Evolutionary conservation across 2,113 vertebrate species (phyloP).

Genomic region (Phaethornis superciliosus): DNA sequence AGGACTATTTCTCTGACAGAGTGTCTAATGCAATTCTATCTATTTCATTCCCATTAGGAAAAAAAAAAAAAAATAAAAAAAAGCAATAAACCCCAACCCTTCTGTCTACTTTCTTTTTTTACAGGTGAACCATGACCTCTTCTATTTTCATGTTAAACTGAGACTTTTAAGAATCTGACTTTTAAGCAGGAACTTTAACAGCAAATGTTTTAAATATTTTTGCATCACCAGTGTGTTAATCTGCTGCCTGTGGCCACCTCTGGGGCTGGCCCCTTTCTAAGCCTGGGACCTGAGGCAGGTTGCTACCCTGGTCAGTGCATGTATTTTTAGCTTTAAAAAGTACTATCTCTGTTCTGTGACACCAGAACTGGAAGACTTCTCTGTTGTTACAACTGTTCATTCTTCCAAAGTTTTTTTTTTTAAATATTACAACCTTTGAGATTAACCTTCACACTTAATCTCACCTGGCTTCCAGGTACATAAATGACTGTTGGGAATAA

Average conservation of each 20-base stretch:
- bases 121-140: background rate
- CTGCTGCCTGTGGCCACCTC: background rate
- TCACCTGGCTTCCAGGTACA: background rate
- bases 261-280: background rate
- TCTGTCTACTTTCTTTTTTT: background rate
- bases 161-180: background rate
- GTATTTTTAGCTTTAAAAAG: background rate
- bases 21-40: background rate
- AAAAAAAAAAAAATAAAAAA: too few species aligned
- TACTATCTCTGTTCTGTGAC: background rate
- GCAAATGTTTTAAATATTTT: background rate
- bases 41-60: background rate
- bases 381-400: background rate
- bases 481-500: background rate
- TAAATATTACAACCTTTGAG: background rate
- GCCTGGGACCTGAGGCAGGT: background rate
- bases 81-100: background rate
- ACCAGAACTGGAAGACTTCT: background rate
- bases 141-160: background rate
- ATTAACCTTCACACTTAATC: background rate
- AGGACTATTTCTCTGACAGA: background rate
- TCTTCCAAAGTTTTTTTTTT: conserved; percentile 20
- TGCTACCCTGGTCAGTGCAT: background rate
- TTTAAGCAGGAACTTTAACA: background rate
- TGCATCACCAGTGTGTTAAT: background rate